Evolutionary conservation across 92 coral and sea anemone genomes (phyloP), one percentile per base, ranked within the genome.

Genomic region (Bergia puertoricense): DNA sequence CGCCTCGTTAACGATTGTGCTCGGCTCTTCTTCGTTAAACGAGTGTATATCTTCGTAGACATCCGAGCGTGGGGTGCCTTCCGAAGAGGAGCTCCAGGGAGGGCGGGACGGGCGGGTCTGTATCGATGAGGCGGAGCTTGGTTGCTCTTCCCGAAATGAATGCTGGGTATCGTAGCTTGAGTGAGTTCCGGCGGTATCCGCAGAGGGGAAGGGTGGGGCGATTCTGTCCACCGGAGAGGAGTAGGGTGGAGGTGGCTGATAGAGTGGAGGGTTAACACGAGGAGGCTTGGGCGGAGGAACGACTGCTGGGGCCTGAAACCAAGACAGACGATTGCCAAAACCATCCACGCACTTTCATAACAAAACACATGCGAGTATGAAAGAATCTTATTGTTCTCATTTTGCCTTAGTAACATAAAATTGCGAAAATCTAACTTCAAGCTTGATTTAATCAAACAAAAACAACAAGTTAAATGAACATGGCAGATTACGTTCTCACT

Each of bases 61-160:
- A 20, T 89, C 88, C 5, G 90, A 81, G 54, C 83, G 90, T 39
- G 88, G 88, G 20, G 93, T 89, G 38, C 86, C 79, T 46, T 89
- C 92, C 30, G 92, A 85, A 45, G 93, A 92, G 22, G 86, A 89
- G 30, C 94, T 89, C 96, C 96, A 93, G 45, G 75, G 92, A 44
- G 92, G 77, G 30, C 89, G 91, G 20, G 92, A 79, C 1, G 96
- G 85, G 15, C 92, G 95, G 36, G 90, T 91, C 16, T 88, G 92
- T 77, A 76, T 77, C 9, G 95, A 89, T 11, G 96, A 92, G 42
- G 85, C 39, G 4, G 95, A 91, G 88, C 98, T 93, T 10, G 98
- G 96, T 39, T 89, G 92, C 84, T 93, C 98, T 88, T 95, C 98
- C 43, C 96, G 95, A 81, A 95, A 95, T 40, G 98, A 95, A 88